These are phyloP conservation scores for Drosophila triauraria DNA, from an alignment of 1,140 invertebrate genomes.

Conservation along the genomic window DNA sequence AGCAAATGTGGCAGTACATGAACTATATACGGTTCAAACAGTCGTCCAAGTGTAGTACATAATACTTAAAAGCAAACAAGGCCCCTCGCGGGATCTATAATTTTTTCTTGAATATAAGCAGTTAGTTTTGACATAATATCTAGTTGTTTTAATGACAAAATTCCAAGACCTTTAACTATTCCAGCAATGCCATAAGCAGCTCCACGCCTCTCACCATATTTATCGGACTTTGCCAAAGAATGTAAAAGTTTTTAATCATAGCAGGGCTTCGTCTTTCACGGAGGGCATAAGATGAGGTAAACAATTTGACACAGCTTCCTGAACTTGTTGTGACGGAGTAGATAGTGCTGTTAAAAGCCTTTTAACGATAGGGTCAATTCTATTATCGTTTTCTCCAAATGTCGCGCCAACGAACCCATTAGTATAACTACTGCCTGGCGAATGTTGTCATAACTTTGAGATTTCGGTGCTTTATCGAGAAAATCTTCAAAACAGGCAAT, in stretches of 20 bases:
- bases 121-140: constrained; percentile 98
- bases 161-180: constrained; percentile 97
- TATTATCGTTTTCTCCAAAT: constrained; percentile 95
- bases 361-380: constrained; percentile 96
- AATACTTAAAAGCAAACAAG: constrained; percentile 98
- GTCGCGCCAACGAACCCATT: constrained; percentile 97
- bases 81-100: constrained; percentile 96
- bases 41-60: constrained; percentile 96
- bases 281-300: constrained; percentile 96
- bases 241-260: constrained; percentile 94
- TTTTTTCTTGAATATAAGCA: constrained; percentile 98
- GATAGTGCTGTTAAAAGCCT: constrained; percentile 96
- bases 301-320: constrained; percentile 99
- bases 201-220: constrained; percentile 95
- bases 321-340: constrained; percentile 98
- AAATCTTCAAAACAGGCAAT: constrained; percentile 96
- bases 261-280: constrained; percentile 94
- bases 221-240: constrained; percentile 96
- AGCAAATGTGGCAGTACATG: constrained; percentile 98
- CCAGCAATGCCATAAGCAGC: constrained; percentile 96
- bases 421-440: constrained; percentile 98
- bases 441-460: constrained; percentile 95
- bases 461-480: constrained; percentile 95
- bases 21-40: constrained; percentile 99
- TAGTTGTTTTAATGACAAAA: constrained; percentile 96